These are phyloP conservation scores for Quiscalus mexicanus DNA, from an alignment of 2,113 vertebrate species.

Conservation along the genomic window DNA sequence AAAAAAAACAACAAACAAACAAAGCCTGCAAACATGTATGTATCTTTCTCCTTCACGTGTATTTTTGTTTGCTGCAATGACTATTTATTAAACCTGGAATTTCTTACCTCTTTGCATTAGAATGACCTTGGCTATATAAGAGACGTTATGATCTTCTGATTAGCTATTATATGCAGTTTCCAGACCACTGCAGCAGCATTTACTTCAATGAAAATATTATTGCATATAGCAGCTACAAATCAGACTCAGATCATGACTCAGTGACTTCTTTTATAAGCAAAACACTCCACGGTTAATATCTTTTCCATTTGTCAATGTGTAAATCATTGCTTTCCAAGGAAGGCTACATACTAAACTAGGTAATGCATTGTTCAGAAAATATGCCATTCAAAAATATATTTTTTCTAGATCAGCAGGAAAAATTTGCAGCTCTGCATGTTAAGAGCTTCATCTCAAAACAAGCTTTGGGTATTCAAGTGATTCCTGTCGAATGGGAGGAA, in stretches of 20 bases:
- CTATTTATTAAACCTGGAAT: not conserved
- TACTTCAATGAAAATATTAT: not conserved
- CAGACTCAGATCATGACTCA: not conserved
- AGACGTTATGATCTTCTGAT: not conserved
- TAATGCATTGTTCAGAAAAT: not conserved
- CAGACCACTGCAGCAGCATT: not conserved
- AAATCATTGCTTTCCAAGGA: not conserved
- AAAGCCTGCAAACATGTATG: accelerated
- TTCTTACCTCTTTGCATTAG: not conserved
- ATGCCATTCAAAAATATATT: accelerated
- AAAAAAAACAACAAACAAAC: accelerated
- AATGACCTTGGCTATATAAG: not conserved
- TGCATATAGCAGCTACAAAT: not conserved
- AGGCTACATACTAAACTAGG: not conserved
- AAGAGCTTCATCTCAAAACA: not conserved
- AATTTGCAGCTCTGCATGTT: not conserved
- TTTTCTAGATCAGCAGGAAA: not conserved
- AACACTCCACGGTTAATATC: not conserved
- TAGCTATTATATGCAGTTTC: not conserved
- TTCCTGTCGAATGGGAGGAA: not conserved
- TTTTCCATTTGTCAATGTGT: not conserved
- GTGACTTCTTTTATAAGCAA: not conserved
- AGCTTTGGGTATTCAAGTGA: not conserved
- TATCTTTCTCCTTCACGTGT: not conserved
- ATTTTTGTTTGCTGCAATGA: not conserved